Percentiles rank a stretch among this genome's conserved stretches.
Evolutionary conservation across 2,113 vertebrate species (phyloP).

Genomic region (Hoplias malabaricus): DNA sequence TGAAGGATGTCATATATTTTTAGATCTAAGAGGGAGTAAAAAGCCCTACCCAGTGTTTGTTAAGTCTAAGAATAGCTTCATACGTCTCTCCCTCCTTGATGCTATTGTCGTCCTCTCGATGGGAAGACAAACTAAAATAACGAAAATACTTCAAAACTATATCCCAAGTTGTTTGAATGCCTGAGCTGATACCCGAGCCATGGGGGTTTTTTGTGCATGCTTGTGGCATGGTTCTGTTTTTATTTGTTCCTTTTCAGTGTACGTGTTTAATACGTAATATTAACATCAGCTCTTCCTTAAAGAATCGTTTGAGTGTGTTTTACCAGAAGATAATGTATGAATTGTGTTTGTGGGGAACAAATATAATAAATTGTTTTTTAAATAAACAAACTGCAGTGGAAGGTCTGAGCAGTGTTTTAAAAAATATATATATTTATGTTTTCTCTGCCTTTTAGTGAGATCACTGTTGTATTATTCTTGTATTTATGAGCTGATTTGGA

Average conservation of each 20-base stretch:
- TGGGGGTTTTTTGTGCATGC: not conserved
- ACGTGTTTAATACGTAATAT: not conserved
- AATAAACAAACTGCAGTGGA: not conserved
- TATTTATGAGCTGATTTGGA: not conserved
- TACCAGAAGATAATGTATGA: conserved; percentile 8
- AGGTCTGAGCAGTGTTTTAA: not conserved
- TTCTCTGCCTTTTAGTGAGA: not conserved
- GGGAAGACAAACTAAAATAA: not conserved
- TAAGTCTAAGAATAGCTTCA: not conserved
- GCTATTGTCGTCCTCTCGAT: not conserved
- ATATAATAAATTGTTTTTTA: conserved; percentile 24
- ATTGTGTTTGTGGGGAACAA: not conserved
- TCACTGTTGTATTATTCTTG: not conserved
- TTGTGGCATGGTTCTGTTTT: not conserved
- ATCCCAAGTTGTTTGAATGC: not conserved
- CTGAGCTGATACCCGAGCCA: not conserved
- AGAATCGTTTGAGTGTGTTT: not conserved
- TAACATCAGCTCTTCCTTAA: not conserved
- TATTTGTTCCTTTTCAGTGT: not conserved
- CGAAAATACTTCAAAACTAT: not conserved
- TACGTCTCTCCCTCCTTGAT: not conserved
- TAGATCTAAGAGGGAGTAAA: not conserved
- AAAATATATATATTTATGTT: not conserved
- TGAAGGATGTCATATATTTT: conserved; percentile 1
- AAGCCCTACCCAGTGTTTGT: not conserved